Percentiles rank a stretch among this genome's conserved stretches.
phyloP scores from a whole-genome alignment of 2,797 vertebrate species.

The Miichthys miiuy region DNA sequence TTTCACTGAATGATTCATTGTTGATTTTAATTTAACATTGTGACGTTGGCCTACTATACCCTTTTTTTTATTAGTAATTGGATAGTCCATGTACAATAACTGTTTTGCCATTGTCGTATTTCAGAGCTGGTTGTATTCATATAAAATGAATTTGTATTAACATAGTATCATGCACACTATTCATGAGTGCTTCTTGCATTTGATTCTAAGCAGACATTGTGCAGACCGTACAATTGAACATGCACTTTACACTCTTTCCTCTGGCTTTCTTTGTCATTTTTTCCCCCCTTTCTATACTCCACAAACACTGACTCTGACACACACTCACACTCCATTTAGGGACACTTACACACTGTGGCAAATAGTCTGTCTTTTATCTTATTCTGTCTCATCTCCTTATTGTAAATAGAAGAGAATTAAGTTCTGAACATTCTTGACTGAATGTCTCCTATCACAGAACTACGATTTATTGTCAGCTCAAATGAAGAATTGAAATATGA shows the following conservation, averaged over 20 bases:
- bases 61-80: slow-evolving; percentile 22
- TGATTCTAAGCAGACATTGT: slow-evolving; percentile 76
- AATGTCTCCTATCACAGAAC: slow-evolving; percentile 81
- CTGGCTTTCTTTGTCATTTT: slow-evolving; percentile 68
- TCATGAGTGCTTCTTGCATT: slow-evolving; percentile 67
- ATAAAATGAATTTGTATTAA: slow-evolving; percentile 67
- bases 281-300: slow-evolving; percentile 53
- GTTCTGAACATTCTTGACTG: slow-evolving; percentile 80
- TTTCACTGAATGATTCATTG: neutral
- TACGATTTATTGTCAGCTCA: slow-evolving; percentile 82
- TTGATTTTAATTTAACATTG: slow-evolving; percentile 40
- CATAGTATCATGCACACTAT: slow-evolving; percentile 60
- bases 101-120: slow-evolving; percentile 58
- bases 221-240: slow-evolving; percentile 68
- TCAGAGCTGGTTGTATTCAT: slow-evolving; percentile 56
- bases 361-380: slow-evolving; percentile 82
- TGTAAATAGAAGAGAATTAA: slow-evolving; percentile 87
- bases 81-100: slow-evolving; percentile 31
- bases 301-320: slow-evolving; percentile 68
- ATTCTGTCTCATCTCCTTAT: slow-evolving; percentile 82
- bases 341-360: slow-evolving; percentile 71
- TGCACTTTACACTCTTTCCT: slow-evolving; percentile 72
- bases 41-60: neutral
- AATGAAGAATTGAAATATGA: slow-evolving; percentile 83
- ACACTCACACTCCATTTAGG: slow-evolving; percentile 71